Evolutionary conservation across 2,113 vertebrate genomes (phyloP).

Genomic region (Hydrolagus affinis): DNA sequence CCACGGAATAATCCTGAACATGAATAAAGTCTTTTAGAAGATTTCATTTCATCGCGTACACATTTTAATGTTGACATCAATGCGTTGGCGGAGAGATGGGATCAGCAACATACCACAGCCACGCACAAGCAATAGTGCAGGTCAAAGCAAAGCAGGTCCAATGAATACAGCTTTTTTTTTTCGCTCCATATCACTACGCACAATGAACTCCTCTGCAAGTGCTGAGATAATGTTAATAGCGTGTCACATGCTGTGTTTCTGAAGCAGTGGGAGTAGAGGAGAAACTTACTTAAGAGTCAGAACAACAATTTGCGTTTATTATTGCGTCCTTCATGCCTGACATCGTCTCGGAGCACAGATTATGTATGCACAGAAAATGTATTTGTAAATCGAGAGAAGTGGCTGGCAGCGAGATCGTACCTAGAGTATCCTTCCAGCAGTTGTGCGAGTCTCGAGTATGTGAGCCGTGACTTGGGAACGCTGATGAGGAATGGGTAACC

Average conservation of each 20-base stretch:
- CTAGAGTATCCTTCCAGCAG: conserved; percentile 86
- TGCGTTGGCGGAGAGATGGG: background rate
- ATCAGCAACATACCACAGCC: background rate
- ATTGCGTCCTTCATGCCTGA: no score
- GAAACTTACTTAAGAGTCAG: background rate
- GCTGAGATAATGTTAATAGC: conserved; percentile 11
- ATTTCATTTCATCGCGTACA: no score
- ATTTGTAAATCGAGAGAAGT: background rate
- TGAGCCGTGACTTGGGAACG: conserved; percentile 82
- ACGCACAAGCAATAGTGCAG: no score
- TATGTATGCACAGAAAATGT: background rate
- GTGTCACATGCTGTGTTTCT: background rate
- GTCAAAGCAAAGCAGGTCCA: conserved; percentile 11
- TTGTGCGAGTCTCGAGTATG: conserved; percentile 75
- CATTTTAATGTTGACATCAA: background rate
- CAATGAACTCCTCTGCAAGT: background rate
- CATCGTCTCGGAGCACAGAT: no score
- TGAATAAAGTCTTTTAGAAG: no score
- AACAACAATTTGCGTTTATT: background rate
- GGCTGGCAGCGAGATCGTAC: conserved; percentile 48
- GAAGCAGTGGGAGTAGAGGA: background rate
- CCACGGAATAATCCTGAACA: no score
- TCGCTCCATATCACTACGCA: background rate
- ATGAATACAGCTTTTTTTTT: background rate
- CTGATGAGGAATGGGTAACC: conserved; percentile 91